Conservation (phyloP, 2,888 invertebrate species). For the Amphipoea oculea region DNA sequence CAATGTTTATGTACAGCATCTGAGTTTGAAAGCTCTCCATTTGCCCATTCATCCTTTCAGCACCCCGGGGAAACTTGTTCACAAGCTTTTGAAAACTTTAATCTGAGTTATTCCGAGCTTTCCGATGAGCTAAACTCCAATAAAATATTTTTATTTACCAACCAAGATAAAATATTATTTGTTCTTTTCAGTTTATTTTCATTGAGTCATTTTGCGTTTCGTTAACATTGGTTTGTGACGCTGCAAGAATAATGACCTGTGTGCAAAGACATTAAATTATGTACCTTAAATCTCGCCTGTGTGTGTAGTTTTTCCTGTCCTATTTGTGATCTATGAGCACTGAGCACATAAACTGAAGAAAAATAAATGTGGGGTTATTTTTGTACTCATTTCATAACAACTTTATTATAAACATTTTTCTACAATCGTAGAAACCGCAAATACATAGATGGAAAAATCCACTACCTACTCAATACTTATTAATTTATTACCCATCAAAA, state of each 20-base stretch:
- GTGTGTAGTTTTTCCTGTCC: slow-evolving; percentile 5
- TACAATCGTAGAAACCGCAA: slow-evolving; percentile 12
- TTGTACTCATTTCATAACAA: neutral
- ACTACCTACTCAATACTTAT: neutral
- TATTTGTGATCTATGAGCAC: neutral
- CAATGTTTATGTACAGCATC: neutral
- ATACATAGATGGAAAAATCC: neutral
- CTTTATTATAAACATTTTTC: neutral
- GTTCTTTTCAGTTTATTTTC: slow-evolving; percentile 27
- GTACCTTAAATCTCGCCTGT: neutral
- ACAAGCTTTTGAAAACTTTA: slow-evolving; percentile 33
- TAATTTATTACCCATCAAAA: neutral
- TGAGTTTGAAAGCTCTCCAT: slow-evolving; percentile 9
- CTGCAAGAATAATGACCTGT: slow-evolving; percentile 30
- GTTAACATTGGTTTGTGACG: slow-evolving; percentile 25
- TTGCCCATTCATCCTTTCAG: slow-evolving; percentile 17
- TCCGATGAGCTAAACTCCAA: slow-evolving; percentile 4
- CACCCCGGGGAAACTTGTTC: slow-evolving; percentile 22
- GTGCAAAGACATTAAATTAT: no score
- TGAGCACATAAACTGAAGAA: neutral
- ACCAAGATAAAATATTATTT: neutral
- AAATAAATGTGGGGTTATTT: neutral
- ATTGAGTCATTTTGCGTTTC: slow-evolving; percentile 30
- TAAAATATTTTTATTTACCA: slow-evolving; percentile 27
- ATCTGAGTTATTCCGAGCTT: slow-evolving; percentile 25